These are phyloP conservation scores for Dione juno DNA, from an alignment of 2,888 invertebrate species.

Conservation along the genomic window DNA sequence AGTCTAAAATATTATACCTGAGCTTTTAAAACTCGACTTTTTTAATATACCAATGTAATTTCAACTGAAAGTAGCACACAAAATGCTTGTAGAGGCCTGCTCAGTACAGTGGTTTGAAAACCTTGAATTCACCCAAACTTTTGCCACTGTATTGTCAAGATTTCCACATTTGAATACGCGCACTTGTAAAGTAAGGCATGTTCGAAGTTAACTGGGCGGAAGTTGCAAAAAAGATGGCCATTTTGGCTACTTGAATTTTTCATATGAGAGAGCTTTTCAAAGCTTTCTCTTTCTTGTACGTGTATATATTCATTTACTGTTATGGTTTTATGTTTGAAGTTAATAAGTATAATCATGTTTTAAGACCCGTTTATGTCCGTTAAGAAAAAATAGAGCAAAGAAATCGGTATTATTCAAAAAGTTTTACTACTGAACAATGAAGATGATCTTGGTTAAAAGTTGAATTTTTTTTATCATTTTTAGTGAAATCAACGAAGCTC, in stretches of 20 bases:
- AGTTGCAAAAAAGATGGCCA: constrained; percentile 21
- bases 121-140: constrained; percentile 17
- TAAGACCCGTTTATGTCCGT: no score
- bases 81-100: neutral
- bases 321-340: neutral
- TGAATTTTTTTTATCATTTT: no score
- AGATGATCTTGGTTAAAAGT: no score
- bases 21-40: constrained; percentile 5
- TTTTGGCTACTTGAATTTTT: constrained; percentile 25
- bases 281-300: neutral
- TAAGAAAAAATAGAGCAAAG: no score
- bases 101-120: constrained; percentile 15
- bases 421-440: no score
- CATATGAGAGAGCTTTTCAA: constrained; percentile 15
- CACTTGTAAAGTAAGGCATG: constrained; percentile 26
- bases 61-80: constrained; percentile 13
- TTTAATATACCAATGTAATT: constrained; percentile 21
- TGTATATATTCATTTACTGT: neutral
- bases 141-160: constrained; percentile 17
- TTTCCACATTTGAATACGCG: constrained; percentile 28
- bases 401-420: no score
- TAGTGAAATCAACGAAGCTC: no score
- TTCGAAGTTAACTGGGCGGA: constrained; percentile 26
- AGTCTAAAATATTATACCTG: neutral
- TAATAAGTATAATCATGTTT: no score